These are phyloP conservation scores for Hippocampus abdominalis DNA, from an alignment of 2,113 vertebrate species.

Conservation along the genomic window DNA sequence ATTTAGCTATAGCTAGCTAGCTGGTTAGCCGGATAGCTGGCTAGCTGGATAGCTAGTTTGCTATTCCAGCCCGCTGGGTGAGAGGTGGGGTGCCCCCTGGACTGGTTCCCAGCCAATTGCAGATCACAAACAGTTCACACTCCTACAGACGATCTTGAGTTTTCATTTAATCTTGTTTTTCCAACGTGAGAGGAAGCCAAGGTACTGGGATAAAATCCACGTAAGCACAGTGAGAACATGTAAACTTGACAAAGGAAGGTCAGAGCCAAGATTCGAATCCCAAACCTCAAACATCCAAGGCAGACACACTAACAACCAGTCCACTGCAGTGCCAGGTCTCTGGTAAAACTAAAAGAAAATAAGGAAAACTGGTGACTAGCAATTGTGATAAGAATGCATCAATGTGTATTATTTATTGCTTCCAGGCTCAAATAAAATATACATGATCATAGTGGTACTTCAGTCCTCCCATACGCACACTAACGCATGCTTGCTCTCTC, in stretches of 20 bases:
- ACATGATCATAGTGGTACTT: constrained; percentile 13
- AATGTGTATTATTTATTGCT: background rate
- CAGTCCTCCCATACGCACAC: too few relatives aligned
- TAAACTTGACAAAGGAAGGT: background rate
- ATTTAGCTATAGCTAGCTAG: too few relatives aligned
- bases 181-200: too few relatives aligned
- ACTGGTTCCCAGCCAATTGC: too few relatives aligned
- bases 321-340: background rate
- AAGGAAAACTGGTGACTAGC: background rate
- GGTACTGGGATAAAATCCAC: background rate
- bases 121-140: too few relatives aligned
- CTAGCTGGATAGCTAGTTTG: too few relatives aligned
- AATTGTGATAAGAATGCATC: background rate
- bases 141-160: too few relatives aligned
- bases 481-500: too few relatives aligned
- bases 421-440: background rate
- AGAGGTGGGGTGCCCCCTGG: too few relatives aligned
- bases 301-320: background rate
- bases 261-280: background rate
- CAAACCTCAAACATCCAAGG: background rate
- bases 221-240: background rate
- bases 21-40: too few relatives aligned
- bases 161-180: background rate
- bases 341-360: background rate
- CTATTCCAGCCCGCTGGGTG: too few relatives aligned